Evolutionary conservation across 2,888 invertebrate genomes (phyloP).

Genomic region (Odontothrips loti): DNA sequence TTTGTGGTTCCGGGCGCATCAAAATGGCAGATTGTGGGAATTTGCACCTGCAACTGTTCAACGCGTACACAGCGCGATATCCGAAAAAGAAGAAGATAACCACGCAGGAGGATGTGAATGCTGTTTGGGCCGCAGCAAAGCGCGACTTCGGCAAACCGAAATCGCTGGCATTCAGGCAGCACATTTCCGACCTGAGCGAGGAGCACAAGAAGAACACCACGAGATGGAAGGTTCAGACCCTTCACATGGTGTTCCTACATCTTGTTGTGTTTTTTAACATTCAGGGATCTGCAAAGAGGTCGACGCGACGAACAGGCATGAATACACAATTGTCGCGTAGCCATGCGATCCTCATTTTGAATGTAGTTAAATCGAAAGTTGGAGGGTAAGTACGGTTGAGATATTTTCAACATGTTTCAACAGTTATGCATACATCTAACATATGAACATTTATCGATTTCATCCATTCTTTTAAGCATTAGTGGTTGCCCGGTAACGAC

Average conservation of each 20-base stretch:
- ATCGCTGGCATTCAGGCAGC: not conserved
- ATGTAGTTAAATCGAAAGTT: too few relatives aligned
- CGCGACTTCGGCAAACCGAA: not conserved
- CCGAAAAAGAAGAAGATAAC: not conserved
- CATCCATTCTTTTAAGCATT: too few relatives aligned
- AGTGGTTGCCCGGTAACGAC: too few relatives aligned
- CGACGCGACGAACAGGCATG: too few relatives aligned
- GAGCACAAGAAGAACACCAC: not conserved
- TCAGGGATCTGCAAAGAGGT: too few relatives aligned
- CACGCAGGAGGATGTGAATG: not conserved
- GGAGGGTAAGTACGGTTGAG: too few relatives aligned
- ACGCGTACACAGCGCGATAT: not conserved
- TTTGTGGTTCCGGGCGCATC: not conserved
- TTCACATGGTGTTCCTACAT: not conserved
- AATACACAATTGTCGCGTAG: too few relatives aligned
- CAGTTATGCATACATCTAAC: too few relatives aligned
- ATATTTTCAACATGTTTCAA: too few relatives aligned
- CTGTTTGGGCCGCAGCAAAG: not conserved
- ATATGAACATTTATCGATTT: too few relatives aligned
- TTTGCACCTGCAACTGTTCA: not conserved
- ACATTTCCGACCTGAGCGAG: not conserved
- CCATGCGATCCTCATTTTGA: too few relatives aligned
- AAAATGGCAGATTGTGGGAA: not conserved
- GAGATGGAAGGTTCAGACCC: not conserved
- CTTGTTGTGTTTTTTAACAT: too few relatives aligned